Evolutionary conservation across 2,888 invertebrate genomes (phyloP).

Genomic region (Poecilobothrus nobilitatus): DNA sequence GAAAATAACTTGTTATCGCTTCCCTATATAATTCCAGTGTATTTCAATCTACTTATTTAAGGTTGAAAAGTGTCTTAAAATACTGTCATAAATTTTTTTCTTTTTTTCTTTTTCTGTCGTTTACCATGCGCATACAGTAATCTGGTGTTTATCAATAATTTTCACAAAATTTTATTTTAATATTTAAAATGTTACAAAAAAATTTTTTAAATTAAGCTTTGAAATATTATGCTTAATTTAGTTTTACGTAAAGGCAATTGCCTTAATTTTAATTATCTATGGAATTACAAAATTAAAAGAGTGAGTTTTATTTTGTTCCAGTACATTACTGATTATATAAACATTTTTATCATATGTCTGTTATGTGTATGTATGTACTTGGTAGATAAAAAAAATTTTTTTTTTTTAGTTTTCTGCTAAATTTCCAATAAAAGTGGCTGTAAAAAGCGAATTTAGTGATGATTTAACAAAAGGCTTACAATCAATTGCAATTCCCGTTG

Average conservation of each 20-base stretch:
- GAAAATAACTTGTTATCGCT: no score
- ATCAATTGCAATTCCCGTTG: conserved; percentile 27
- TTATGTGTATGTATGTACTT: no score
- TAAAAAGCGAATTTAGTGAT: conserved; percentile 15
- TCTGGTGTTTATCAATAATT: background rate
- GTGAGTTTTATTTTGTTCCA: background rate
- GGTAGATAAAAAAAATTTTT: background rate
- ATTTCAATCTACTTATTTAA: no score
- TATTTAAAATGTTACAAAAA: background rate
- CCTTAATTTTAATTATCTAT: background rate
- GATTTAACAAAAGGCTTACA: conserved; percentile 22
- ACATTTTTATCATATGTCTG: no score
- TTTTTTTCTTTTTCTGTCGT: background rate
- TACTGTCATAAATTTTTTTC: no score
- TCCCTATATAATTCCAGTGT: no score
- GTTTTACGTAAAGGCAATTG: background rate
- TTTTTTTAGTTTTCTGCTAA: conserved; percentile 22
- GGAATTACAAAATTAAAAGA: background rate
- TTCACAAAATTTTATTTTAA: background rate
- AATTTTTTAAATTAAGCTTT: background rate
- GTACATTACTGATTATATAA: conserved; percentile 5
- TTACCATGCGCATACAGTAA: background rate
- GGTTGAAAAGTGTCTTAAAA: no score
- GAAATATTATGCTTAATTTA: background rate
- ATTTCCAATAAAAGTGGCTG: conserved; percentile 21